Percentiles rank a stretch among this genome's conserved stretches.
These are phyloP conservation scores for Mobula hypostoma DNA, from an alignment of 2,113 vertebrate genomes.

Conservation along the genomic window DNA sequence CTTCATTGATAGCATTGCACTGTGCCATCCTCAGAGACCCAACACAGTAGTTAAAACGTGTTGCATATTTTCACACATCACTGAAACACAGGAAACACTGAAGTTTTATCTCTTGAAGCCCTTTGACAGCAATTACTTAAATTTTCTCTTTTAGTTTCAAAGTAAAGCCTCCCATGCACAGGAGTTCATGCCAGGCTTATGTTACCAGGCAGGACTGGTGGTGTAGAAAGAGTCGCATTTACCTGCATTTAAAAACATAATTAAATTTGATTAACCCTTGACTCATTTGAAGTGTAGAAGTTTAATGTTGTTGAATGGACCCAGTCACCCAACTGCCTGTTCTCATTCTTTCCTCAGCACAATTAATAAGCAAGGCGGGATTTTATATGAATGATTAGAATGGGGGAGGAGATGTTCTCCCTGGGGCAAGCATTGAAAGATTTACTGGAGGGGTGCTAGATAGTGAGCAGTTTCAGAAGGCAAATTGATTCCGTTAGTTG, in stretches of 20 bases:
- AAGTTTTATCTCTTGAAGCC: neutral
- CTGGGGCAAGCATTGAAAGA: no score
- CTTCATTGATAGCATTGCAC: neutral
- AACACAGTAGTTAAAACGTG: no score
- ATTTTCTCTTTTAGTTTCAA: neutral
- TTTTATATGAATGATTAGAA: no score
- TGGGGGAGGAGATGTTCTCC: no score
- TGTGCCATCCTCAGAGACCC: neutral
- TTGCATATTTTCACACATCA: neutral
- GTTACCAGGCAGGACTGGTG: neutral
- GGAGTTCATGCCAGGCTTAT: neutral
- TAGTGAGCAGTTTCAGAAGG: no score
- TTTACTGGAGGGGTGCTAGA: no score
- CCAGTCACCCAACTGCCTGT: neutral
- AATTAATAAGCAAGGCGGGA: no score
- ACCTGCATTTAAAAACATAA: neutral
- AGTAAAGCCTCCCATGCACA: neutral
- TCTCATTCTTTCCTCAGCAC: neutral
- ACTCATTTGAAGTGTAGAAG: neutral
- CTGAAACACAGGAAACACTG: neutral
- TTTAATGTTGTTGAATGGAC: neutral
- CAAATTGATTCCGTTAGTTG: no score
- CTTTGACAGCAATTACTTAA: neutral
- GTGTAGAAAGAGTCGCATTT: neutral
- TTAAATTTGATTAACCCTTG: neutral